phyloP scores from a whole-genome alignment of 2,113 vertebrate species.

The Meleagris gallopavo region DNA sequence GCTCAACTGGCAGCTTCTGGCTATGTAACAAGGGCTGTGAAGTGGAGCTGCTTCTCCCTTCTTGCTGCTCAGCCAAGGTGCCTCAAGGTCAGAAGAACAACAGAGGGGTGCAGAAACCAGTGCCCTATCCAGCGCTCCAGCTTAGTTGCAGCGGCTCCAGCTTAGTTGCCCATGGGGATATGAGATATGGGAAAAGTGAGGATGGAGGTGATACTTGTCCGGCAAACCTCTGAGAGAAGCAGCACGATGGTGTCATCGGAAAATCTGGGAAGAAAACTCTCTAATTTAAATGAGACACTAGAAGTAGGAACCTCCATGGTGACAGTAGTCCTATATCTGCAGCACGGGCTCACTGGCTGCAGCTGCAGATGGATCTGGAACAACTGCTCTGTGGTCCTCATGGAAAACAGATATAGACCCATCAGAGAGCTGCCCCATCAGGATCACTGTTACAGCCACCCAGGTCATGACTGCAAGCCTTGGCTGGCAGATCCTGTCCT shows the following conservation, averaged over 20 bases:
- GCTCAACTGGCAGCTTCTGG: not conserved
- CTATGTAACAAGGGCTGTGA: not conserved
- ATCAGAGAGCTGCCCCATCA: accelerated
- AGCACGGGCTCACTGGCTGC: not conserved
- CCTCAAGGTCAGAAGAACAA: not conserved
- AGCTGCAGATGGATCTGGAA: not conserved
- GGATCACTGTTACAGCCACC: not conserved
- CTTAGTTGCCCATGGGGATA: not conserved
- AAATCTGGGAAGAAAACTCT: too few species aligned
- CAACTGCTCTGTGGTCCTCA: not conserved
- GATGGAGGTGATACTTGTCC: not conserved
- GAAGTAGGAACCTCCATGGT: not conserved
- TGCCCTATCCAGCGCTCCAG: not conserved
- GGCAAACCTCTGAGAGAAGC: not conserved
- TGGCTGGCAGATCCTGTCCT: not conserved
- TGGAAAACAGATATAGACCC: not conserved
- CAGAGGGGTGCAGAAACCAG: not conserved
- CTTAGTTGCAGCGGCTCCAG: not conserved
- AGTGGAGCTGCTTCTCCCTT: not conserved
- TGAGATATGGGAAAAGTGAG: not conserved
- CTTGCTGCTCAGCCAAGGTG: not conserved
- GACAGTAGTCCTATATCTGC: not conserved
- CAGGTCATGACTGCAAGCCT: not conserved
- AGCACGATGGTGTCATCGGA: not conserved
- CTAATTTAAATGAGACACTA: too few species aligned